A percentile compares a stretch with the other conserved stretches of the same genome.
phyloP scores from a whole-genome alignment of 2,888 invertebrate genomes.

The Drosophila melanosoma region DNA sequence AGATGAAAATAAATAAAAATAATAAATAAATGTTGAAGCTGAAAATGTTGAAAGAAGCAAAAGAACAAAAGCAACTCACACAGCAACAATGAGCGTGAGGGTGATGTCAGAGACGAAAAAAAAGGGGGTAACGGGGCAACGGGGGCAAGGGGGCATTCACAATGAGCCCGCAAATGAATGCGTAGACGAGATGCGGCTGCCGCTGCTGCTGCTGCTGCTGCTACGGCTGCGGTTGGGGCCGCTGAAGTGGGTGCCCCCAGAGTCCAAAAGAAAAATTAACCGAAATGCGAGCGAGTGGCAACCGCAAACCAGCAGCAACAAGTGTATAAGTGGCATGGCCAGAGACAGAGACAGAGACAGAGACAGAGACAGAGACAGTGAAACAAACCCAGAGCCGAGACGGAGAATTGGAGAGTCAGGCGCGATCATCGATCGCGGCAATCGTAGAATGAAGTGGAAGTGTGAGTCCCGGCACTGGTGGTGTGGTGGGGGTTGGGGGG shows the following conservation, averaged over 20 bases:
- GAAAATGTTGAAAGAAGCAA: conserved; percentile 52
- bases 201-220: conserved; percentile 1
- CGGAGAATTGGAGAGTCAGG: conserved; percentile 30
- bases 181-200: conserved; percentile 58
- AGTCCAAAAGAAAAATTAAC: conserved; percentile 64
- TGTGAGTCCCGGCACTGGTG: conserved; percentile 24
- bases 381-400: conserved; percentile 18
- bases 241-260: conserved; percentile 57
- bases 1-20: conserved; percentile 79
- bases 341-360: not conserved
- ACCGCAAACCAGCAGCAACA: conserved; percentile 84
- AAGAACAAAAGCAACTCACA: conserved; percentile 45
- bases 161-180: conserved; percentile 82
- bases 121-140: conserved; percentile 1
- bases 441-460: conserved; percentile 67
- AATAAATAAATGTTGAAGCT: conserved; percentile 65
- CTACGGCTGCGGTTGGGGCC: conserved; percentile 8
- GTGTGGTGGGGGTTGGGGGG: not conserved
- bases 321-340: conserved; percentile 82
- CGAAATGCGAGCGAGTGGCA: conserved; percentile 72
- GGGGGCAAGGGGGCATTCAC: conserved; percentile 56
- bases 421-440: conserved; percentile 83
- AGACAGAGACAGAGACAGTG: not conserved
- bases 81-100: conserved; percentile 59
- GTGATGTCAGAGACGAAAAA: conserved; percentile 34